These are phyloP conservation scores for Microplitis mediator DNA, from an alignment of 1,140 invertebrate species.

Conservation along the genomic window DNA sequence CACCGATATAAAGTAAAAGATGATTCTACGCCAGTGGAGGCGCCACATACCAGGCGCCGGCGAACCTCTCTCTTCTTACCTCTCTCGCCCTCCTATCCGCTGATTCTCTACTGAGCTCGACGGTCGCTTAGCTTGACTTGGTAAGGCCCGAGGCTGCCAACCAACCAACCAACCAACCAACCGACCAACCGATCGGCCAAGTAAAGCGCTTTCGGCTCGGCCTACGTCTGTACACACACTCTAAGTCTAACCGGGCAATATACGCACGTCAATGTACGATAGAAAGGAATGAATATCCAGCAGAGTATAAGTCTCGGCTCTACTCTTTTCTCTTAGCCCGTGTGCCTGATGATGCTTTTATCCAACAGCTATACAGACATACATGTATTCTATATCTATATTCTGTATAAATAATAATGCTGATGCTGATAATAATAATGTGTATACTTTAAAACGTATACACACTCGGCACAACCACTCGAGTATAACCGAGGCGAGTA, in stretches of 20 bases:
- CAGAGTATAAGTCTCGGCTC: neutral
- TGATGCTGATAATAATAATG: too few relatives aligned
- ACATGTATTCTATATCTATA: neutral
- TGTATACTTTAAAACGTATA: neutral
- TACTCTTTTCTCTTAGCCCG: neutral
- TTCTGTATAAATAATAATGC: neutral
- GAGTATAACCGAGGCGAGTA: neutral
- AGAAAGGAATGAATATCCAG: slow-evolving; percentile 2
- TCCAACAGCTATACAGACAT: too few relatives aligned
- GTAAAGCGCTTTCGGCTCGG: slow-evolving; percentile 12
- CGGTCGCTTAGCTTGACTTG: neutral
- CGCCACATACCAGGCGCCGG: slow-evolving; percentile 59
- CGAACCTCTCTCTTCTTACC: slow-evolving; percentile 41
- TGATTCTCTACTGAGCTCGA: neutral
- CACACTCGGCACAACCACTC: neutral
- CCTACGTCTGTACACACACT: neutral
- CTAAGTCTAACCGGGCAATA: slow-evolving; percentile 3
- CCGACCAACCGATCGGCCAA: neutral
- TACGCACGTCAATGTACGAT: slow-evolving; percentile 20
- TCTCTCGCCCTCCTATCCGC: slow-evolving; percentile 4
- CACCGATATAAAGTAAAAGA: slow-evolving; percentile 52
- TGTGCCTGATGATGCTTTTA: too few relatives aligned
- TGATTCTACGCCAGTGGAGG: slow-evolving; percentile 57
- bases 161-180: neutral
- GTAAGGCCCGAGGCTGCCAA: slow-evolving; percentile 15